phyloP scores from a whole-genome alignment of 2,888 invertebrate species.

The Augiades crinisus region DNA sequence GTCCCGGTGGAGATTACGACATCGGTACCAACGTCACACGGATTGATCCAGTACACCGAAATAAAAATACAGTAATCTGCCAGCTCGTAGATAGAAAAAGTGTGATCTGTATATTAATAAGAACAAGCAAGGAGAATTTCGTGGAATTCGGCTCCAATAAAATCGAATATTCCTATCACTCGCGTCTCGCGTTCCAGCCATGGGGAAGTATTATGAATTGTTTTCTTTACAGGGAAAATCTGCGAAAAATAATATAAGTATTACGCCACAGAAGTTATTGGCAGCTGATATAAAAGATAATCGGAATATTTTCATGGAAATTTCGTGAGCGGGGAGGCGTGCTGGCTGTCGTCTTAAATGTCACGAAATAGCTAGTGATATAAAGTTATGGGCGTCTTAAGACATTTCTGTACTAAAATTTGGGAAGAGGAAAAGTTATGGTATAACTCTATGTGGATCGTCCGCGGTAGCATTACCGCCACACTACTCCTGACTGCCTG shows the following conservation, averaged over 20 bases:
- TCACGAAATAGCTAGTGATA: background rate
- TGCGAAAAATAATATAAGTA: conserved; percentile 9
- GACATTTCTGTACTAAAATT: background rate
- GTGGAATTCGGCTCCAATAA: conserved; percentile 7
- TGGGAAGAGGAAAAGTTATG: background rate
- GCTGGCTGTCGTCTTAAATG: background rate
- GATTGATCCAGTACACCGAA: background rate
- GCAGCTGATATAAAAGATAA: background rate
- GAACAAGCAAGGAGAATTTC: background rate
- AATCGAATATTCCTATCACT: conserved; percentile 13
- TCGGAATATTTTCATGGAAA: conserved; percentile 1
- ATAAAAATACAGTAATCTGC: background rate
- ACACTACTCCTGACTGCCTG: no score
- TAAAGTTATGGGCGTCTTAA: background rate
- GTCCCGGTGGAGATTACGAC: no score
- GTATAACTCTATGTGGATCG: no score
- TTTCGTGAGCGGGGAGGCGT: background rate
- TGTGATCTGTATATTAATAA: conserved; percentile 12
- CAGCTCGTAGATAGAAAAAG: background rate
- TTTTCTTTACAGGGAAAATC: conserved; percentile 15
- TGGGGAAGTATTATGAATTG: conserved; percentile 18
- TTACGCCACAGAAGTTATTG: conserved; percentile 3
- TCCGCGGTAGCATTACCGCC: no score
- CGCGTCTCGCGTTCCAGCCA: conserved; percentile 6
- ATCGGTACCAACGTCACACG: no score